Base-by-base conservation (phyloP, 2,113 vertebrate species). In the Notothenia coriiceps region DNA sequence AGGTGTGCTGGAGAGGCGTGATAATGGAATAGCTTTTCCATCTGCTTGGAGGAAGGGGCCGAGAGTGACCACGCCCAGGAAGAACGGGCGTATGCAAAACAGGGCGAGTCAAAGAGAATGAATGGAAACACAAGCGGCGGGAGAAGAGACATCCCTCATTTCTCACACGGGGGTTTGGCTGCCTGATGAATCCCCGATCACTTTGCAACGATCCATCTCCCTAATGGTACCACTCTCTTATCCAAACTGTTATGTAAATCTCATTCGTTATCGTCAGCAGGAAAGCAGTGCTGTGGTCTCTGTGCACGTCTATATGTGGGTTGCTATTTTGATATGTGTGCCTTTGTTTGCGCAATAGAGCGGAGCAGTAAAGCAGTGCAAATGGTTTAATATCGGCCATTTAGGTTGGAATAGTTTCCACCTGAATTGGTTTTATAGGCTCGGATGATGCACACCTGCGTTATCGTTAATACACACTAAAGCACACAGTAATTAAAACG, bases 191-290 rank as follows among this genome's bases (percentile, higher is more conserved):
- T 83, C 65, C 63, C 67, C 66, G 51, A 63, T 74, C 74, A 70
- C 61, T 84, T 73, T 74, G 59, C 20, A 25, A 54, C 72, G 3
- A 92, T 89, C 84, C 51, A 84, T 93, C 89, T 86, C 77, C 78
- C 77, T 91, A 91, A 88, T 84, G 89, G 79, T 52, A 71, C 77
- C 33, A 57, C 70, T 77, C 83, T 84, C 83, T 86, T 86, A 86
- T 87, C 76, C 86, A 86, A 88, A 85, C 83, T 22, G 68, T 83
- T 79, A 85, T 85, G 86, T 90, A 91, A 91, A 92, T 89, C 87
- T 80, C 71, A 90, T 89, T 46, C 18, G 33, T 88, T 91, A 85
- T 15, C 64, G 75, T 80, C 66, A 40, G 25, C 10, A 59, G 70
- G 72, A 59, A 84, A 83, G 70, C 22, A 55, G 79, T 57, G 20